phyloP scores from a whole-genome alignment of 1,140 invertebrate genomes.

The Euura lappo region DNA sequence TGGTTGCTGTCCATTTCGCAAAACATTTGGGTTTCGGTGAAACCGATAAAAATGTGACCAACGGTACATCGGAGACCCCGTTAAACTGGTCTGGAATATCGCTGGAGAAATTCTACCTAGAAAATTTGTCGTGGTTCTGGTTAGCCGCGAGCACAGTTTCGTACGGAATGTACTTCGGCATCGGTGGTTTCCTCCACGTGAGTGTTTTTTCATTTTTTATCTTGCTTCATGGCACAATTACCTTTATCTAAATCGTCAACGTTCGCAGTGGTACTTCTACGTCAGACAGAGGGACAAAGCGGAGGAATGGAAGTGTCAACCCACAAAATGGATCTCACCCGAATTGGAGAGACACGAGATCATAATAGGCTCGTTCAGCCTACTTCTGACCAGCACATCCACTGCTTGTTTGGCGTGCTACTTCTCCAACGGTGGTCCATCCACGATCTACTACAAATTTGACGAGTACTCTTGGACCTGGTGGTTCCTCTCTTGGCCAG shows the following conservation, averaged over 20 bases:
- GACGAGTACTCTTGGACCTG: slow-evolving; percentile 70
- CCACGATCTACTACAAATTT: slow-evolving; percentile 69
- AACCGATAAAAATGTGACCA: slow-evolving; percentile 40
- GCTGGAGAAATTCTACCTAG: slow-evolving; percentile 48
- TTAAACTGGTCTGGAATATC: slow-evolving; percentile 18
- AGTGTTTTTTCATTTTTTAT: slow-evolving; percentile 41
- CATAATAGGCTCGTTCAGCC: slow-evolving; percentile 65
- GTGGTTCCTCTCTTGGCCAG: slow-evolving; percentile 69
- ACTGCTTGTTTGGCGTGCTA: slow-evolving; percentile 70
- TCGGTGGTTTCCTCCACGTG: slow-evolving; percentile 73
- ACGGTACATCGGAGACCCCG: slow-evolving; percentile 36
- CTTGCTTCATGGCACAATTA: background rate
- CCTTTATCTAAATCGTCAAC: slow-evolving; percentile 32
- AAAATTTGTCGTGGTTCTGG: slow-evolving; percentile 60
- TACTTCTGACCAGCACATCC: slow-evolving; percentile 62
- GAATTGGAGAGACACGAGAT: slow-evolving; percentile 75
- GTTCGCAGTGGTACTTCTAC: slow-evolving; percentile 73
- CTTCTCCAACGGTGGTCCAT: slow-evolving; percentile 70
- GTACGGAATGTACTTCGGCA: slow-evolving; percentile 64
- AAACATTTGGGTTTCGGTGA: slow-evolving; percentile 61
- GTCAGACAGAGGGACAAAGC: slow-evolving; percentile 63
- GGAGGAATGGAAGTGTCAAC: slow-evolving; percentile 78
- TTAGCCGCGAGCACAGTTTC: slow-evolving; percentile 60
- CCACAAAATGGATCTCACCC: slow-evolving; percentile 69
- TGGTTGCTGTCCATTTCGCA: slow-evolving; percentile 65